Percentiles rank a stretch among this genome's conserved stretches.
Evolutionary conservation across 2,797 vertebrate genomes (phyloP).

Genomic region (Anolis apletophallus): DNA sequence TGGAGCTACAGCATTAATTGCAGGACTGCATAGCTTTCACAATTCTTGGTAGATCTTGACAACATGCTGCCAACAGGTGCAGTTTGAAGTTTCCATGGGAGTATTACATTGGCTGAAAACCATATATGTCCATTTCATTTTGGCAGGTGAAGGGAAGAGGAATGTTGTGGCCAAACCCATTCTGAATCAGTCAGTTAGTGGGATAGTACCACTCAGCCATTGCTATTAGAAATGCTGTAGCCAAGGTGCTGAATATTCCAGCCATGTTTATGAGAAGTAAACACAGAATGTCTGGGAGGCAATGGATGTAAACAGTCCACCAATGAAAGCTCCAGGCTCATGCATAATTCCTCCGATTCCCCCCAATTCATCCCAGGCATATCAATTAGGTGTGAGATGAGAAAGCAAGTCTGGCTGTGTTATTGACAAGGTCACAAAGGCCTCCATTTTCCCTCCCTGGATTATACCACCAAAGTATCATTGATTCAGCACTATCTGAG

Average conservation of each 20-base stretch:
- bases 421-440: neutral
- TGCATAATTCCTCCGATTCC: conserved; percentile 6
- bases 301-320: neutral
- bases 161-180: neutral
- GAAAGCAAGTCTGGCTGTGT: neutral
- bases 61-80: neutral
- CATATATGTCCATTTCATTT: neutral
- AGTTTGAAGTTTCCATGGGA: neutral
- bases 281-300: neutral
- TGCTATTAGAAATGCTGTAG: neutral
- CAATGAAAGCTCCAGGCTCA: neutral
- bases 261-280: neutral
- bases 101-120: neutral
- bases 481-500: neutral
- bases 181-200: neutral
- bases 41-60: neutral
- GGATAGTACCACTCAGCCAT: neutral
- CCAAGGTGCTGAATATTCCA: neutral
- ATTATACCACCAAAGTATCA: neutral
- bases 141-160: no score
- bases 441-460: neutral
- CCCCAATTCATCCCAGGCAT: neutral
- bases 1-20: neutral
- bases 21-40: neutral
- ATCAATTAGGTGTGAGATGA: neutral